phyloP scores from a whole-genome alignment of 2,797 vertebrate species.

The Gymnoscopelus microlampas region DNA sequence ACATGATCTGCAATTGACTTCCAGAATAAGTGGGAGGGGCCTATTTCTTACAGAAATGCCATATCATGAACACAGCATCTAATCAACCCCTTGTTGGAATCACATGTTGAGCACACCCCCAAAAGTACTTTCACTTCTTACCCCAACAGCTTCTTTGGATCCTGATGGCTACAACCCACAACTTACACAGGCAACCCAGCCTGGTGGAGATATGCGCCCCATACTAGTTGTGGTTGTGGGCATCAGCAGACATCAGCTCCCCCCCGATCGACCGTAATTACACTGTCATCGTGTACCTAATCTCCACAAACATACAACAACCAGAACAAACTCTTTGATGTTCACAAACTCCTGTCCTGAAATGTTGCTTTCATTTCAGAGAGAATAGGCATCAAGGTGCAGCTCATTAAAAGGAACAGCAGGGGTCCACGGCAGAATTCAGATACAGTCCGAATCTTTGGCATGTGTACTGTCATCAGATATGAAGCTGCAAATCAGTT shows the following conservation, averaged over 20 bases:
- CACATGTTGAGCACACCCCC: too few relatives aligned
- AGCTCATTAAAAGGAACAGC: constrained; percentile 32
- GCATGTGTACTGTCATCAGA: constrained; percentile 54
- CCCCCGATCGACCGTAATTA: constrained; percentile 38
- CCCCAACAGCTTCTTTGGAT: too few relatives aligned
- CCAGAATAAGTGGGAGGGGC: too few relatives aligned
- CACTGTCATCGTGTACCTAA: constrained; percentile 52
- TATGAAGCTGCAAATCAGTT: constrained; percentile 63
- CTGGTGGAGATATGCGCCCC: too few relatives aligned
- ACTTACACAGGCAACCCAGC: too few relatives aligned
- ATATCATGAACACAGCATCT: too few relatives aligned
- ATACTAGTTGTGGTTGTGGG: too few relatives aligned
- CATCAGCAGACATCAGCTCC: neutral
- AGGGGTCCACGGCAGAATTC: constrained; percentile 34
- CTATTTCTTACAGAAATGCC: too few relatives aligned
- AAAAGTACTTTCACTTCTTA: too few relatives aligned
- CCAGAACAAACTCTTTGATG: constrained; percentile 31
- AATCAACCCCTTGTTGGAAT: too few relatives aligned
- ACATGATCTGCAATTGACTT: too few relatives aligned
- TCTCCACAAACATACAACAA: constrained; percentile 54
- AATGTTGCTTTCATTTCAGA: constrained; percentile 34
- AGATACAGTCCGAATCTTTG: constrained; percentile 33
- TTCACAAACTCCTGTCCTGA: constrained; percentile 10
- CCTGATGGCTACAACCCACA: too few relatives aligned
- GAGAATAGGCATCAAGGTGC: constrained; percentile 40